Conservation (phyloP, 1,140 invertebrate genomes). For the Diabrotica undecimpunctata region DNA sequence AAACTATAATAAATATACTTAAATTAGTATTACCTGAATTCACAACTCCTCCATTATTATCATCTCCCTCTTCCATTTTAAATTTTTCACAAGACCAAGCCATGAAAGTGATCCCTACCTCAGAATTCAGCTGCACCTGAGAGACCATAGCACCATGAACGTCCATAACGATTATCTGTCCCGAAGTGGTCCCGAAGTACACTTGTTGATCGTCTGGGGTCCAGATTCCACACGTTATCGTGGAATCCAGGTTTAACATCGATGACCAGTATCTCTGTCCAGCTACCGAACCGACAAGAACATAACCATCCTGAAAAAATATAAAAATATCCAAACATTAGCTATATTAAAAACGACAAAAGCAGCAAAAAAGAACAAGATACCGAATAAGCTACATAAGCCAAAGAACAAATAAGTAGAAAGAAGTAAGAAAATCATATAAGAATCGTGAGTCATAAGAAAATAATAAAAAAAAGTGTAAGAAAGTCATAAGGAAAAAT, state of each 20-base stretch:
- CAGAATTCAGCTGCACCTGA: slow-evolving; percentile 76
- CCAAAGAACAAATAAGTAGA: too few species aligned
- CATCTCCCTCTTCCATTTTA: slow-evolving; percentile 93
- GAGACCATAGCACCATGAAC: slow-evolving; percentile 93
- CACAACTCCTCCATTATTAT: slow-evolving; percentile 55
- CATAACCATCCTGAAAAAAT: slow-evolving; percentile 79
- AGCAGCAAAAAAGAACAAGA: too few species aligned
- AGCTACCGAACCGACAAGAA: slow-evolving; percentile 91
- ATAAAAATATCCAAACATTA: neutral
- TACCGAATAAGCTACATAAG: too few species aligned
- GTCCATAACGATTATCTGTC: slow-evolving; percentile 93
- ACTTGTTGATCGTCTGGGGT: slow-evolving; percentile 96
- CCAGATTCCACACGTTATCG: slow-evolving; percentile 95
- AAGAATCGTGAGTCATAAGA: too few species aligned
- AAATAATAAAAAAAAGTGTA: too few species aligned
- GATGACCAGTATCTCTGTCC: slow-evolving; percentile 98
- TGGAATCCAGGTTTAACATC: slow-evolving; percentile 89
- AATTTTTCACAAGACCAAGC: slow-evolving; percentile 97
- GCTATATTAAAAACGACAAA: too few species aligned
- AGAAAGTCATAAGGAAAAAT: too few species aligned
- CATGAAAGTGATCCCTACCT: slow-evolving; percentile 83
- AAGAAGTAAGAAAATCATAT: too few species aligned
- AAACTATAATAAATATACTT: too few species aligned
- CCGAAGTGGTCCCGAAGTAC: slow-evolving; percentile 91
- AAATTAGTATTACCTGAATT: slow-evolving; percentile 28